A percentile compares a stretch with the other conserved stretches of the same genome.
These are phyloP conservation scores for Illadopsis cleaveri DNA, from an alignment of 2,113 vertebrate species.

Conservation along the genomic window DNA sequence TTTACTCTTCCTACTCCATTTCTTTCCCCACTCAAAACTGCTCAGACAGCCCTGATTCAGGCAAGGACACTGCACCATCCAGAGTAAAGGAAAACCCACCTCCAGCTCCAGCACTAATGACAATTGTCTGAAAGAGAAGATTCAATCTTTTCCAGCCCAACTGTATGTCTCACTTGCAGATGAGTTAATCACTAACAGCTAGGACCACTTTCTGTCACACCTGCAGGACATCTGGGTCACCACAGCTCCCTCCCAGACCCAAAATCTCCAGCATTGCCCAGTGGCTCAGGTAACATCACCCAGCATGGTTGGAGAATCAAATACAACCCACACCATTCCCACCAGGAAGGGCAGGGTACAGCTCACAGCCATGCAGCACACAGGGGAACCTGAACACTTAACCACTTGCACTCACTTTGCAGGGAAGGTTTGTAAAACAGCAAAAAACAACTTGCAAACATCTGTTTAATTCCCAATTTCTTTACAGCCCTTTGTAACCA, in stretches of 20 bases:
- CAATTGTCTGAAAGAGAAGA: not conserved
- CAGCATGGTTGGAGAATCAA: not conserved
- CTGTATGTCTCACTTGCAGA: not conserved
- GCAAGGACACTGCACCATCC: not conserved
- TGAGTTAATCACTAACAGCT: not conserved
- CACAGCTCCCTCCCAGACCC: rapidly evolving
- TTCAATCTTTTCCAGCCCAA: not conserved
- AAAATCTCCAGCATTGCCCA: not conserved
- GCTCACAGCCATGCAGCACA: not conserved
- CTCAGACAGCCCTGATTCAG: not conserved
- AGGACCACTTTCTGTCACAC: not conserved
- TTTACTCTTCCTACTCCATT: not conserved
- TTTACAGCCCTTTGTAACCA: not conserved
- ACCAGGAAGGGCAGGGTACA: not conserved
- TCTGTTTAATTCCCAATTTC: not conserved
- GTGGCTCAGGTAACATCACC: rapidly evolving
- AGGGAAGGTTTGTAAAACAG: not conserved
- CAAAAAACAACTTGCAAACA: not conserved
- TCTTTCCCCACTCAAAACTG: not conserved
- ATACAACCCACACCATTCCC: rapidly evolving
- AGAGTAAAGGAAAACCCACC: not conserved
- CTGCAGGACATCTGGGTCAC: rapidly evolving
- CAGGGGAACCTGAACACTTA: rapidly evolving
- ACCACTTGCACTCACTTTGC: not conserved
- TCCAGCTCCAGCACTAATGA: not conserved